Evolutionary conservation across 2,113 vertebrate genomes (phyloP), one percentile per base, ranked within the genome.

Genomic region (Lonchura striata): DNA sequence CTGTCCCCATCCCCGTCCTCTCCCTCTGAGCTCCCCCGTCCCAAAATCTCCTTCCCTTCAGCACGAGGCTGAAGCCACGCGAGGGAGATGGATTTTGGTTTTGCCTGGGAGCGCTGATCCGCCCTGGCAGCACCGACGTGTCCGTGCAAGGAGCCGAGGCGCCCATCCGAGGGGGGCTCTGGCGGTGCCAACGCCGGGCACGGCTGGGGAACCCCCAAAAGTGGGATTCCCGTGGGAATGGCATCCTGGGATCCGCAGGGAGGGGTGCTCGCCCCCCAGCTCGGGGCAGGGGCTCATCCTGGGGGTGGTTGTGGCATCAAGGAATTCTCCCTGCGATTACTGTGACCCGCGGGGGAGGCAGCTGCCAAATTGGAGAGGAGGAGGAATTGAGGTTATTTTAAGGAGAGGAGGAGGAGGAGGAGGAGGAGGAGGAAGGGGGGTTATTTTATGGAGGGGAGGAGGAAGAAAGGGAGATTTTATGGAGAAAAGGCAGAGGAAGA

Each of bases 211-310:
- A 80, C 13, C 64, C 64, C 80, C 2, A 15, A 3, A 17, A 0
- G 82, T 1, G 6, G n/a, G n/a, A 20, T 85, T 75, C 86, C 80
- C 53, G 8, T 87, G 90, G 85, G 92, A 93, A 88, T 2, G 42
- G 77, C 71, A 44, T 23, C 13, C 37, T 0, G 46, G 82, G 8
- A 42, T 16, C 50, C 37, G 7, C 37, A 0, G 0, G 16, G 33
- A 4, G 8, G 15, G 56, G 14, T 11, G 56, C n/a, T 7, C n/a
- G 7, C 28, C 39, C 39, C 46, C 30, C 1, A 1, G 22, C 16
- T 11, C 1, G 0, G 46, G 35, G 37, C 1, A 6, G 6, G 25
- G 27, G 35, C 7, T 0, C 24, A n/a, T 2, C 23, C 46, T 4
- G 4, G 5, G 27, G 7, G 23, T 5, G 37, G 1, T 6, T 2